These are phyloP conservation scores for Rhinophrynus dorsalis DNA, from an alignment of 2,797 vertebrate species.

Conservation along the genomic window DNA sequence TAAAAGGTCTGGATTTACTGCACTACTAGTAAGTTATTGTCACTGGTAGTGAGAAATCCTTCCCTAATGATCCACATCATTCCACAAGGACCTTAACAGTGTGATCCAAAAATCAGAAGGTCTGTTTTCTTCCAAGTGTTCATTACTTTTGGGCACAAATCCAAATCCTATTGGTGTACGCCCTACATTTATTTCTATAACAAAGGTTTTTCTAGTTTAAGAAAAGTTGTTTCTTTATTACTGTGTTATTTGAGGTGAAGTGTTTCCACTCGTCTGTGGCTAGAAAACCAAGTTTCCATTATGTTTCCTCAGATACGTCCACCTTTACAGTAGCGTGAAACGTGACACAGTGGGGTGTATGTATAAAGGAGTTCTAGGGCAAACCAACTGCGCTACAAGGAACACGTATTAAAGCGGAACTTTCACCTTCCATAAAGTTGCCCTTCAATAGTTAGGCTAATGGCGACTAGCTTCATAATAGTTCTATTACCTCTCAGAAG, in stretches of 20 bases:
- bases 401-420: too few relatives aligned
- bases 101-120: constrained; percentile 4
- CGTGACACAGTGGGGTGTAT: too few relatives aligned
- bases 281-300: background rate
- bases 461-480: too few relatives aligned
- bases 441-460: too few relatives aligned
- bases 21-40: too few relatives aligned
- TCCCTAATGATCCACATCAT: background rate
- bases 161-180: constrained; percentile 2
- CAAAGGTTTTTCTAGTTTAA: background rate
- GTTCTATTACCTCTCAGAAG: too few relatives aligned
- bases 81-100: background rate
- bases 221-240: background rate
- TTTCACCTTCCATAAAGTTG: too few relatives aligned
- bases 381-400: too few relatives aligned
- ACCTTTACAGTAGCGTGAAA: too few relatives aligned
- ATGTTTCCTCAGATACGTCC: too few relatives aligned
- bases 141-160: background rate
- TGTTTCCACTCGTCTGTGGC: background rate
- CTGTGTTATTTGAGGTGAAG: constrained; percentile 23
- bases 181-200: constrained; percentile 7
- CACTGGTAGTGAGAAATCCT: background rate
- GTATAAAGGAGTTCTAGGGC: too few relatives aligned
- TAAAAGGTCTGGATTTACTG: too few relatives aligned
- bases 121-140: background rate